Base-by-base conservation (phyloP, 2,113 vertebrate genomes). In the Zosterops japonicus region DNA sequence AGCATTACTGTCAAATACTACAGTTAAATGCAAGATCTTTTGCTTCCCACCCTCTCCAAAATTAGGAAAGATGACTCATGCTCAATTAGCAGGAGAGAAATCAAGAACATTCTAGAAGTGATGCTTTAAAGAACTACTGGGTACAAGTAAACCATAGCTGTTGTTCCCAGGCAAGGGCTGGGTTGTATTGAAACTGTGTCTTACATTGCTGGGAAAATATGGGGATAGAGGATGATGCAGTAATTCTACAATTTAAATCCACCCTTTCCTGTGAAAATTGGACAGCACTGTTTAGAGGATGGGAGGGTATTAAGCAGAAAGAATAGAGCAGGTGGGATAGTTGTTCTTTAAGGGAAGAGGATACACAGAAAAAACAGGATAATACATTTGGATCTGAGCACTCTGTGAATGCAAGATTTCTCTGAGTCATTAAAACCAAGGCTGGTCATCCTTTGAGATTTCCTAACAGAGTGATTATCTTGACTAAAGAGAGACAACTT, bases 191-290 rank as follows among this genome's bases (percentile, higher is more conserved):
- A 79, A 79, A 68, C 35, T 15, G 41, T 85, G 33, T 72, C 47
- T 83, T 72, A 42, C 41, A 65, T 67, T 22, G 31, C 44, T 72
- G 78, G 77, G 63, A 88, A 95, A 60, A 70, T 41, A 2, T 9
- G 41, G 82, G 36, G 50, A 79, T 7, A 59, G 75, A 93, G n/a
- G 36, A 78, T 90, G 87, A 84, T 71, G 65, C 44, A 64, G 74
- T 79, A 64, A 50, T 71, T 82, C 78, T 82, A 52, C 59, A 81
- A 81, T 74, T 78, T 14, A 90, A 64, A 31, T 91, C 87, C 85
- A 91, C 84, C 53, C 74, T 95, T 94, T 93, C 78, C 90, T 92
- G 82, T 93, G 85, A 94, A 91, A 92, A 88, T 61, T 88, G 92
- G 88, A 72, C 75, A 71, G 47, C 53, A 28, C 41, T 65, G 10